Evolutionary conservation across 2,113 vertebrate species (phyloP).

Genomic region (Columba janthina): DNA sequence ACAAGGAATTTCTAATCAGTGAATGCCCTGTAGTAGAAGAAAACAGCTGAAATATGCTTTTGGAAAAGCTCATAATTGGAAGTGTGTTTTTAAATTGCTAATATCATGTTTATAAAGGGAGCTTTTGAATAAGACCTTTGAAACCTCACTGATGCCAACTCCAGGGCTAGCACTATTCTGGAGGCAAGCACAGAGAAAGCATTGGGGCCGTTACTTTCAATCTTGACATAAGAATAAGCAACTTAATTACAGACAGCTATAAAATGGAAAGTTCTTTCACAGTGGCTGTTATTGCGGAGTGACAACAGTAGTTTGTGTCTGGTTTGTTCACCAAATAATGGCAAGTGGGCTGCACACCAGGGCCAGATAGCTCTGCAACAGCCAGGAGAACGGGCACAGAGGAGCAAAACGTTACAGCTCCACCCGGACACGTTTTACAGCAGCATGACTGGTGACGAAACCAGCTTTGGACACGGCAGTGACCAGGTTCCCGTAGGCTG

Average conservation of each 20-base stretch:
- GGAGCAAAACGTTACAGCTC: neutral
- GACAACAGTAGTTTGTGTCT: neutral
- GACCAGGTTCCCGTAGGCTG: neutral
- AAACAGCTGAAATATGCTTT: neutral
- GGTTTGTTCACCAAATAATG: neutral
- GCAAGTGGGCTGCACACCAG: neutral
- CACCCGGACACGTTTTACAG: accelerated
- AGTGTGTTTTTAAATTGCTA: conserved; percentile 9
- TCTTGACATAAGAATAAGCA: conserved; percentile 8
- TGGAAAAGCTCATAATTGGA: conserved; percentile 11
- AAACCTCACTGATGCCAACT: neutral
- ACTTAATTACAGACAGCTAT: conserved; percentile 24
- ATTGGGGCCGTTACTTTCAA: neutral
- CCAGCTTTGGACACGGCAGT: neutral
- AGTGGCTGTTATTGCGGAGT: neutral
- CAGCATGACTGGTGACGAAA: neutral
- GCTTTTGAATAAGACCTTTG: neutral
- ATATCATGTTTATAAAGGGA: neutral
- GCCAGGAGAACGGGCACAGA: neutral
- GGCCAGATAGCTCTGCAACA: neutral
- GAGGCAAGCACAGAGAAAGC: neutral
- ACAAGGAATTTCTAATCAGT: conserved; percentile 19
- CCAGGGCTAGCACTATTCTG: neutral
- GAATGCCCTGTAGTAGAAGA: neutral
- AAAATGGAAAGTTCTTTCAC: neutral